These are phyloP conservation scores for Marronus borbonicus DNA, from an alignment of 2,888 invertebrate species.

Conservation along the genomic window DNA sequence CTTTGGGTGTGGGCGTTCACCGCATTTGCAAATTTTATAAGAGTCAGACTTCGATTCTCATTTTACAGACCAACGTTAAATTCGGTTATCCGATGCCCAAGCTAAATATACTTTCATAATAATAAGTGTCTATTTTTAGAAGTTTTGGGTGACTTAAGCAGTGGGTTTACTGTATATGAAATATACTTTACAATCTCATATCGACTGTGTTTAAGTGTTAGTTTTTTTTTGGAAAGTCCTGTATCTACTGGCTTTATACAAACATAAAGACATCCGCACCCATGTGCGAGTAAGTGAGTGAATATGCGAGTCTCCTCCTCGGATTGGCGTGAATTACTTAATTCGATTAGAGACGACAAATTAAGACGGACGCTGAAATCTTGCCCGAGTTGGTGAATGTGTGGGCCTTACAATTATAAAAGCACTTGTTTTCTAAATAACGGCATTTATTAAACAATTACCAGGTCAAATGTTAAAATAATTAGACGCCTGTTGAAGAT, in stretches of 20 bases:
- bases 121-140: too few species aligned
- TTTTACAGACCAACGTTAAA: too few species aligned
- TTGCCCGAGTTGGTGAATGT: slow-evolving; percentile 26
- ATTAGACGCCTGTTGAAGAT: slow-evolving; percentile 8
- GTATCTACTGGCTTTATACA: neutral
- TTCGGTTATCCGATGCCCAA: too few species aligned
- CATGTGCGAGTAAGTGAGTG: slow-evolving; percentile 18
- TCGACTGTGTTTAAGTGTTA: too few species aligned
- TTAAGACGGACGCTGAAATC: slow-evolving; percentile 43
- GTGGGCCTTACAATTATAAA: slow-evolving; percentile 46
- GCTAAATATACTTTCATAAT: too few species aligned
- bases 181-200: too few species aligned
- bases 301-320: slow-evolving; percentile 33
- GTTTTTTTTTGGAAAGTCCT: too few species aligned
- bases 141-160: too few species aligned
- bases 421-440: slow-evolving; percentile 46
- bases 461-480: slow-evolving; percentile 40
- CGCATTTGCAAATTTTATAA: too few species aligned
- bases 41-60: too few species aligned
- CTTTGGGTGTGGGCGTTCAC: too few species aligned
- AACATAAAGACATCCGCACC: slow-evolving; percentile 3
- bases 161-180: too few species aligned
- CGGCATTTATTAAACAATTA: slow-evolving; percentile 46
- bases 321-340: slow-evolving; percentile 52
- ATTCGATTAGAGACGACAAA: slow-evolving; percentile 48